Evolutionary conservation across 2,888 invertebrate genomes (phyloP), one percentile per base, ranked within the genome.

Genomic region (Pyrrhosoma nymphula): DNA sequence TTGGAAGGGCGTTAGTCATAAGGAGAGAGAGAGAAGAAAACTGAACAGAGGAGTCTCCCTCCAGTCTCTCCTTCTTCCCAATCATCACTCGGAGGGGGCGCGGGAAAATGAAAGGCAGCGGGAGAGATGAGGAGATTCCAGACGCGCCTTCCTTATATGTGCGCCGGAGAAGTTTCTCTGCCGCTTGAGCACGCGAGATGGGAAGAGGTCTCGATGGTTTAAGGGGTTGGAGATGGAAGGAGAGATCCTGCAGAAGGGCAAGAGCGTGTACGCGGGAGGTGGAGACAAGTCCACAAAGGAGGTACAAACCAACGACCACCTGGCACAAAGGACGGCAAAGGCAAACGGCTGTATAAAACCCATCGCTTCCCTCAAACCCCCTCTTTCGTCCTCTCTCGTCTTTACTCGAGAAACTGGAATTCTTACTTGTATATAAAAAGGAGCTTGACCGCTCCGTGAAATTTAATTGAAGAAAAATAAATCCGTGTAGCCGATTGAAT

Each of bases 261-360:
- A 82, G 82, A 4, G 82, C n/a, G 82, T n/a, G 30, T n/a, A 14
- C 6, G 82, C n/a, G n/a, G n/a, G 60, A 60, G 60, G 16, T 3
- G 60, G 16, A 20, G 60, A 12, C 1, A 60, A 60, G 60, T 18
- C 20, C 91, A 35, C 20, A 35, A 16, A 91, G 91, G 91, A 63
- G 91, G 30, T 75, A 93, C 93, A 93, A 30, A 69, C 69, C 69
- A 55, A 93, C 93, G 69, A 93, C 93, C 93, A 69, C 69, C 93
- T 69, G 69, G 47, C n/a, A 10, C 60, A 26, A 69, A 16, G 35
- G 63, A 63, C 63, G 91, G 20, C 20, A 16, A 69, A 91, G 91
- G 56, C 39, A 56, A n/a, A n/a, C 3, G 4, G 63, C 39, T 16
- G 39, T 8, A 39, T n/a, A 75, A 63, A 63, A 47, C n/a, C 26